Base-by-base conservation (phyloP, 2,888 invertebrate species). In the Camptogramma bilineatum region DNA sequence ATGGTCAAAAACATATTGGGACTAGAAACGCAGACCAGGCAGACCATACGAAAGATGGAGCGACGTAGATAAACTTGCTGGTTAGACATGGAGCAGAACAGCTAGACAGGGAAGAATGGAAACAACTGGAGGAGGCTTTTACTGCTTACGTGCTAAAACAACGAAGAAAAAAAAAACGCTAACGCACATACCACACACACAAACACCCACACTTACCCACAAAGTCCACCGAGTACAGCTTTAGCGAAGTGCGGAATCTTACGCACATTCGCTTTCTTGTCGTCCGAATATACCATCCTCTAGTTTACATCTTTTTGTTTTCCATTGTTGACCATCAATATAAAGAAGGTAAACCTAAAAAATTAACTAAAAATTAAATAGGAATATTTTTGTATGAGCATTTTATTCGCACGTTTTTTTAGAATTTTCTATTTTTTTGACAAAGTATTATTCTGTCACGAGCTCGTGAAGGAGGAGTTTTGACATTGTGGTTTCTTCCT, bases 151-250 rank as follows among this genome's bases (percentile, higher is more conserved):
- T 24, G 3, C 24, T 24, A 24, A 24, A 24, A 4, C 24, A 24
- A 24, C 24, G 24, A 24, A 24, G 4, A 24, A 24, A 24, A 24
- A 24, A 24, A 24, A 24, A 24, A 28, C 4, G 28, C 28, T 28
- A 28, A 5, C 1, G 28, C 21, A 21, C 21, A 21, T 4, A 21
- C 21, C n/a, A n/a, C n/a, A n/a, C n/a, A n/a, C n/a, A n/a, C n/a
- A n/a, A n/a, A 42, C 4, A 7, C 16, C 5, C 10, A 5, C 0
- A 44, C 50, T 28, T 42, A 58, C 66, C 66, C 62, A 52, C 52
- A 66, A 21, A 62, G 5, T 10, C 59, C 66, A 2, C 66, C 62
- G 16, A 63, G 7, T 3, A 54, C 0, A 13, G 48, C 50, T n/a
- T 58, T 63, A 1, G 4, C 3, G 42, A 4, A 4, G 10, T 21